Evolutionary conservation across 2,113 vertebrate genomes (phyloP).

Genomic region (Cebus imitator): DNA sequence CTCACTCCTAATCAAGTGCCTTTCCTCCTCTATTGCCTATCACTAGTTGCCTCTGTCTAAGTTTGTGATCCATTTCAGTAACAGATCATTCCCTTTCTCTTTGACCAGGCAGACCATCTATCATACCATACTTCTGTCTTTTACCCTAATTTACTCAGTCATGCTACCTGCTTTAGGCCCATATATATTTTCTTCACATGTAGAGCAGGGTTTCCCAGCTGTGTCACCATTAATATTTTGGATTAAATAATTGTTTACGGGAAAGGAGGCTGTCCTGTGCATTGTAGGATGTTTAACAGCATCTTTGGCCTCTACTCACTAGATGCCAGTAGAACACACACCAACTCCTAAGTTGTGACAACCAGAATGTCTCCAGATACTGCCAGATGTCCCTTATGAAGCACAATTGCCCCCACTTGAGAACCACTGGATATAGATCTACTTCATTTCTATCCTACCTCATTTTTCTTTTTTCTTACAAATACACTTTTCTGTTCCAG

Average conservation of each 20-base stretch:
- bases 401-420: neutral
- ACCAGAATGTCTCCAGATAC: neutral
- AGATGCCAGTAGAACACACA: neutral
- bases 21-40: neutral
- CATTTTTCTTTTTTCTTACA: neutral
- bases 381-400: neutral
- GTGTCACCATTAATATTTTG: neutral
- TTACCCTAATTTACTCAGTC: neutral
- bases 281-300: neutral
- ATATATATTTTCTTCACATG: neutral
- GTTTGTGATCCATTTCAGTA: neutral
- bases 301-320: neutral
- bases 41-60: neutral
- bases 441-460: neutral
- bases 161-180: neutral
- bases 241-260: neutral
- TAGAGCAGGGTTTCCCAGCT: constrained; percentile 27
- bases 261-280: neutral
- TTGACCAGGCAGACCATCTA: neutral
- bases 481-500: neutral
- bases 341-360: neutral
- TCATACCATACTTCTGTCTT: neutral
- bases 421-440: neutral
- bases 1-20: neutral
- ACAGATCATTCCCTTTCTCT: neutral